Base-by-base conservation (phyloP, 2,797 vertebrate species). In the Channa striata region DNA sequence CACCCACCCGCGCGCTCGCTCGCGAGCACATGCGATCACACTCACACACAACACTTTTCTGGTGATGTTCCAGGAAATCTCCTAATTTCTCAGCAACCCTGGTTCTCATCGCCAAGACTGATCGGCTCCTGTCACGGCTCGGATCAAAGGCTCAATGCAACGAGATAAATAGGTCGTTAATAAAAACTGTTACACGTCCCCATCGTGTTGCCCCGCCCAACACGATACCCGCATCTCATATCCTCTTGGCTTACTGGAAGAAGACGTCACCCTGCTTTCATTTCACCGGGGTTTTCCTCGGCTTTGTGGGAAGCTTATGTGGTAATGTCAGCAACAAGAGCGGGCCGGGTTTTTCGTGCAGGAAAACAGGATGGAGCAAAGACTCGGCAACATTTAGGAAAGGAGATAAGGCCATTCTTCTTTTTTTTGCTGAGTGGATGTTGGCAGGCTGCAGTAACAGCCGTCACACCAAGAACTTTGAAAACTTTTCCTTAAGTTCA, bases 31-130 rank as follows among this genome's bases (percentile, higher is more conserved):
- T 53, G 42, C 65, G 46, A 36, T 40, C 23, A 9, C 36, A 34
- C 51, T 58, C 57, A 69, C 68, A 66, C 37, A 54, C n/a, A 71
- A 71, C 43, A 19, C 8, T 40, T 47, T 53, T 57, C 49, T 76
- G 68, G 80, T 64, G 34, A 46, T 48, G n/a, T 87, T 86, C 82
- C 80, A 48, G 77, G 40, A 74, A 83, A 82, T 60, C 59, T 44
- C 53, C 54, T 50, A 34, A 48, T 71, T 88, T 82, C 81, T 51
- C 64, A 13, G 36, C 30, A 68, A 11, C 17, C 10, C 36, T 7
- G 36, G 49, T 33, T 36, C 44, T 57, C 68, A 13, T n/a, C 1
- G 50, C 72, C 58, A 72, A 36, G 4, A 16, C 44, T 8, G 42
- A 48, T 30, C 0, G 8, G 23, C 57, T 71, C 52, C 6, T 46